A percentile compares a stretch with the other conserved stretches of the same genome.
These are phyloP conservation scores for Atta colombica DNA, from an alignment of 1,140 invertebrate species.

Conservation along the genomic window DNA sequence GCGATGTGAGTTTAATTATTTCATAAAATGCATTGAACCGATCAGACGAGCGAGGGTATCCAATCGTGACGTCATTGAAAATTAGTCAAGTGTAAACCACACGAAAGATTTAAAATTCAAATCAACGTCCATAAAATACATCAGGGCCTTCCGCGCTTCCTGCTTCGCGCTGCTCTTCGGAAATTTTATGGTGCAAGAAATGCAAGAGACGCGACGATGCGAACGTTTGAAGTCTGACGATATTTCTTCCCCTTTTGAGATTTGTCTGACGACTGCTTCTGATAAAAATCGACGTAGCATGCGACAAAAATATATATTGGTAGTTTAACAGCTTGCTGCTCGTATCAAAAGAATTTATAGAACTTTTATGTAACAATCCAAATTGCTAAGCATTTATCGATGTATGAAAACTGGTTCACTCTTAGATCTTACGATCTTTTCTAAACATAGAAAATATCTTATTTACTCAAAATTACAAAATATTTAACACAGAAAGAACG, in stretches of 20 bases:
- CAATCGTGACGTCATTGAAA: constrained; percentile 53
- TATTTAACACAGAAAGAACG: background rate
- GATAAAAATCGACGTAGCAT: constrained; percentile 65
- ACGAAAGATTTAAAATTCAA: constrained; percentile 77
- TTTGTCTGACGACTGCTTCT: constrained; percentile 44
- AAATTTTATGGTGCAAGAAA: constrained; percentile 72
- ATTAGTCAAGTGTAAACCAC: constrained; percentile 73
- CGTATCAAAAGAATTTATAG: constrained; percentile 45
- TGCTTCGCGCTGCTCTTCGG: constrained; percentile 45
- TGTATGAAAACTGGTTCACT: background rate
- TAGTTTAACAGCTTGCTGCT: constrained; percentile 30
- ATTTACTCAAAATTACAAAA: background rate
- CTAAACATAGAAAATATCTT: background rate
- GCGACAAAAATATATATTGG: constrained; percentile 34
- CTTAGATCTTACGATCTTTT: background rate
- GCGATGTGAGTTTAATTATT: constrained; percentile 59
- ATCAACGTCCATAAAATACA: constrained; percentile 69
- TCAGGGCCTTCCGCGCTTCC: constrained; percentile 37
- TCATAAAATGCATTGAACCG: constrained; percentile 51
- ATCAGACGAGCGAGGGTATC: background rate
- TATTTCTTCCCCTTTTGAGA: constrained; percentile 60
- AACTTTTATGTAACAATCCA: constrained; percentile 16
- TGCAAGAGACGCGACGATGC: constrained; percentile 62
- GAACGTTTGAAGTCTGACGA: constrained; percentile 71
- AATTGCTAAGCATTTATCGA: constrained; percentile 8